phyloP scores from a whole-genome alignment of 1,140 invertebrate species.

The Brachionus calyciflorus region DNA sequence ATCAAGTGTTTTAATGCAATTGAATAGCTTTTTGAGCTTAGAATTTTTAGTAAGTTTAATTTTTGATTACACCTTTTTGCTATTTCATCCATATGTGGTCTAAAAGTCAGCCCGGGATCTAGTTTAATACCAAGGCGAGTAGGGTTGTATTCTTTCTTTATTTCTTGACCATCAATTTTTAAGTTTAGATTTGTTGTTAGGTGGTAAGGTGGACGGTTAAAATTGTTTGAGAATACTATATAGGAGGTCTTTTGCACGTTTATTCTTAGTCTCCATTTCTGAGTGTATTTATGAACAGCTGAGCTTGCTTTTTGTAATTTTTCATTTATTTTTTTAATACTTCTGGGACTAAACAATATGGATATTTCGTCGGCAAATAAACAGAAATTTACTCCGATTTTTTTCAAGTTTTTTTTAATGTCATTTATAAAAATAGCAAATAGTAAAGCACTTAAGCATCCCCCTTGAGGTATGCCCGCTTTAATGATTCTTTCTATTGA shows the following conservation, averaged over 20 bases:
- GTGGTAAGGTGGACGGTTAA: background rate
- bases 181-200: too few relatives aligned
- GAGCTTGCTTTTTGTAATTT: background rate
- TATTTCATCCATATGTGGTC: background rate
- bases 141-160: too few relatives aligned
- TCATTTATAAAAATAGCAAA: constrained; percentile 1
- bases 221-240: background rate
- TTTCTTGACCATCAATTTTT: too few relatives aligned
- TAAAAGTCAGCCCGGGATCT: background rate
- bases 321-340: background rate
- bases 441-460: background rate
- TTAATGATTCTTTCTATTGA: background rate
- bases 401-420: background rate
- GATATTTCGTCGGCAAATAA: background rate
- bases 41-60: background rate
- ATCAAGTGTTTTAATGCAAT: background rate
- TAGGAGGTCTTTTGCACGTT: background rate
- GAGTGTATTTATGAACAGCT: background rate
- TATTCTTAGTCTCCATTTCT: background rate
- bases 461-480: background rate
- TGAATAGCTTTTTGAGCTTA: background rate
- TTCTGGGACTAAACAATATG: background rate
- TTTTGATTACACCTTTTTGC: background rate
- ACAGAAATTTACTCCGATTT: background rate
- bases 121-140: background rate